Conservation (phyloP, 35 echinoderm and acorn worm genomes). For the Heliocidaris tuberculata region DNA sequence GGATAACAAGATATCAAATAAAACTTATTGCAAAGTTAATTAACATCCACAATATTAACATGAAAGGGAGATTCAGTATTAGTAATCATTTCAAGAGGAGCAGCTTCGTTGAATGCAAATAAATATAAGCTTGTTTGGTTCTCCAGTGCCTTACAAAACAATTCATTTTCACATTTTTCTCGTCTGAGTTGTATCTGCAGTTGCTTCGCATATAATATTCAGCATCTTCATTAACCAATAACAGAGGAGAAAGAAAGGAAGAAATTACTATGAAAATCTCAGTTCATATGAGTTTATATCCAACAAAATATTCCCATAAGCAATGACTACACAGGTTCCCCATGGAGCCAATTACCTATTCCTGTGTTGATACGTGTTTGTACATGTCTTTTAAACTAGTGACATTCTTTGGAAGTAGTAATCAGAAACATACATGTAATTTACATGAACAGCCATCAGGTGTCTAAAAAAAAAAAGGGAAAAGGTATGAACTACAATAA, state of each 20-base stretch:
- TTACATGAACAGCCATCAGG: not conserved
- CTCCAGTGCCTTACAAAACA: not conserved
- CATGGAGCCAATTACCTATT: not conserved
- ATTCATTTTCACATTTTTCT: not conserved
- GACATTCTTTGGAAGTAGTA: not conserved
- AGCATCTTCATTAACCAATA: not conserved
- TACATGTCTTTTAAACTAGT: not conserved
- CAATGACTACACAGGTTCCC: not conserved
- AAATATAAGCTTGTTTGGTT: not conserved
- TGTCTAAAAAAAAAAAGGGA: not conserved
- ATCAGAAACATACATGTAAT: not conserved
- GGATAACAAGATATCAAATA: not conserved
- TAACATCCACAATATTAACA: not conserved
- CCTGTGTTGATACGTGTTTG: not conserved
- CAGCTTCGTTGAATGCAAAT: not conserved
- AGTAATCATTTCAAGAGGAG: not conserved
- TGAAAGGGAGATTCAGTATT: not conserved
- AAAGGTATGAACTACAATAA: not conserved
- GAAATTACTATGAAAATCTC: not conserved
- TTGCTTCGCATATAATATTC: not conserved
- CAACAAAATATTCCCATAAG: not conserved
- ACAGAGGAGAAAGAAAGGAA: not conserved
- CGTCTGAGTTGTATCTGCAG: not conserved
- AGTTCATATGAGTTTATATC: no score
- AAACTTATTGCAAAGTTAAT: not conserved